Percentiles rank a stretch among this genome's conserved stretches.
These are phyloP conservation scores for Leptopilina myrica DNA, from an alignment of 2,888 invertebrate species.

Conservation along the genomic window DNA sequence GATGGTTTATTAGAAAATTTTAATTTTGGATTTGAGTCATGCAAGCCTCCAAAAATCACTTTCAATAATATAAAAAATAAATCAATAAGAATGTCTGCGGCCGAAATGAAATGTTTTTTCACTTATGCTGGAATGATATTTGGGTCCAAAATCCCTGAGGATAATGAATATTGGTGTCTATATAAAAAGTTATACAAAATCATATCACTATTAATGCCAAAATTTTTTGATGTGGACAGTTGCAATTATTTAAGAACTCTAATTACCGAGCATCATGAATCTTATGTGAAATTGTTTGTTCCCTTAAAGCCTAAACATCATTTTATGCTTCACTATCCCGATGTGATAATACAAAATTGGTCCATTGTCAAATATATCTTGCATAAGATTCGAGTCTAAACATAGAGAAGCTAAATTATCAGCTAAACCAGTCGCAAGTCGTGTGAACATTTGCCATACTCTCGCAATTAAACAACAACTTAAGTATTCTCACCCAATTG, in stretches of 20 bases:
- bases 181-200: constrained; percentile 45
- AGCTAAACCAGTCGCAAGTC: constrained; percentile 6
- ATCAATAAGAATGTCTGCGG: constrained; percentile 49
- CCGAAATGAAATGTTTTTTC: constrained; percentile 50
- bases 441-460: constrained; percentile 37
- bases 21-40: constrained; percentile 43
- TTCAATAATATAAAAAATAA: constrained; percentile 45
- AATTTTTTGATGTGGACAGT: neutral
- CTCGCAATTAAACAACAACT: constrained; percentile 37
- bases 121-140: constrained; percentile 36
- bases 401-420: constrained; percentile 21
- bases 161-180: constrained; percentile 46
- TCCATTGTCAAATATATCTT: constrained; percentile 8
- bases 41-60: constrained; percentile 49
- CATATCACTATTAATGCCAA: constrained; percentile 11
- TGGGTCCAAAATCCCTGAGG: constrained; percentile 29
- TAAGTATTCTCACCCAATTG: constrained; percentile 33
- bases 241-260: neutral
- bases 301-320: constrained; percentile 42
- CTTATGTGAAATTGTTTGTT: constrained; percentile 32
- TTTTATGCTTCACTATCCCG: constrained; percentile 41
- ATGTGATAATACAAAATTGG: constrained; percentile 37
- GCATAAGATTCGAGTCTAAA: neutral
- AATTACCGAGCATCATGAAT: constrained; percentile 39
- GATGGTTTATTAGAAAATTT: constrained; percentile 45